Percentiles rank a stretch among this genome's conserved stretches.
phyloP scores from a whole-genome alignment of 2,888 invertebrate genomes.

The Tinea trinotella region DNA sequence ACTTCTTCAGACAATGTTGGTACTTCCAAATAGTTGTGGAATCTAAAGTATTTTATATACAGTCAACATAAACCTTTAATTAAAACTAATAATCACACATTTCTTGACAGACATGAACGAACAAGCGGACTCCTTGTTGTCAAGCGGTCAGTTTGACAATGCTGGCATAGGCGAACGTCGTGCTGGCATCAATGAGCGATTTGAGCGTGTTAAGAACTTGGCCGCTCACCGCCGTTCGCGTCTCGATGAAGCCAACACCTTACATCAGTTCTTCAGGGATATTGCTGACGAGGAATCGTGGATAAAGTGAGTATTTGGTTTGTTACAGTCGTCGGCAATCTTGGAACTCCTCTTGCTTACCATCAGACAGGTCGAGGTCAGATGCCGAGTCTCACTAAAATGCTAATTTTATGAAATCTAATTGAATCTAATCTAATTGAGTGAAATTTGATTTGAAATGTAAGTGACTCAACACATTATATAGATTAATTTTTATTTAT shows the following conservation, averaged over 20 bases:
- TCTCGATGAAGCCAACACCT: constrained; percentile 95
- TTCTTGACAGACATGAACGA: constrained; percentile 84
- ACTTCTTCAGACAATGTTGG: too few species aligned
- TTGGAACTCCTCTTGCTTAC: too few species aligned
- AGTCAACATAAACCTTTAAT: too few species aligned
- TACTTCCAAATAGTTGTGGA: too few species aligned
- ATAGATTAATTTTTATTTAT: background rate
- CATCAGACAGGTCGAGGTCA: too few species aligned
- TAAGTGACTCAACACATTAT: too few species aligned
- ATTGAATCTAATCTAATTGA: background rate
- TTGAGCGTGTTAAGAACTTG: constrained; percentile 92
- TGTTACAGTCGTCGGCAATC: background rate
- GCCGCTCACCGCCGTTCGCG: constrained; percentile 93
- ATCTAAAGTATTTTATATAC: too few species aligned
- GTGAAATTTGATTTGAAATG: background rate
- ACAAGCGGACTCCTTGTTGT: constrained; percentile 96
- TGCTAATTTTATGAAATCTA: background rate
- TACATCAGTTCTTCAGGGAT: constrained; percentile 99
- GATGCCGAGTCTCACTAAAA: too few species aligned
- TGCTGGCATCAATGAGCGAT: constrained; percentile 96
- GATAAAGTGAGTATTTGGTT: constrained; percentile 83
- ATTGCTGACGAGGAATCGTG: constrained; percentile 99
- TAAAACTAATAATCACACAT: too few species aligned
- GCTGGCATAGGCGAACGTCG: constrained; percentile 96
- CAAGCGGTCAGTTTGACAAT: constrained; percentile 97